Evolutionary conservation across 2,113 vertebrate genomes (phyloP), one percentile per base, ranked within the genome.

Genomic region (Heterotilapia buettikoferi): DNA sequence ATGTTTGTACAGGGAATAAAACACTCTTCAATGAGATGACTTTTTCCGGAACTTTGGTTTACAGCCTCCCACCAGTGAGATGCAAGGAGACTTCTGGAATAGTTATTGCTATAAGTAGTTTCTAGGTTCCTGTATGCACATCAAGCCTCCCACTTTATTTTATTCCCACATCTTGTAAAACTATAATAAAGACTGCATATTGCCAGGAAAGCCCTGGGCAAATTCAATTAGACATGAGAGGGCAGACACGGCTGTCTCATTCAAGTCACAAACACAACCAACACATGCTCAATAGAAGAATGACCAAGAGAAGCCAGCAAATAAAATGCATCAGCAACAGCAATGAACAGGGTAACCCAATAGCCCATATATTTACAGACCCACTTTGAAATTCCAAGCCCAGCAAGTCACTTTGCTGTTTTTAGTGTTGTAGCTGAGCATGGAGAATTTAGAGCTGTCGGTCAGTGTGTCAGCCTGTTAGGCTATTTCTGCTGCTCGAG

Each of bases 331-430:
- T 63, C 88, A 87, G 87, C 84, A 90, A 88, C 84, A 87, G 86
- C 13, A 61, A 84, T 89, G 36, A 83, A 24, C 86, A 92, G 78
- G 84, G 93, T 93, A 95, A 96, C 92, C 83, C 88, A 92, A 93
- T 88, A 93, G 92, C 81, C 84, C 84, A 78, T 92, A 92, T 92
- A 93, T 94, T 94, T 93, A 93, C 80, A 88, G 89, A 85, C 31
- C 61, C 80, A 82, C 92, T 93, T 93, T 92, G 76, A 93, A 92
- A 95, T 91, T 88, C 88, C 91, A 89, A 86, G 86, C 29, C 50
- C 45, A 66, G 83, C 7, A 56, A 93, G 92, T 93, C 93, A 95
- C 84, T 84, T 81, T 81, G 90, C 94, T 92, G 87, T 91, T 94
- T 95, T 93, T 92, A 94, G 91, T 68, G 88, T 66, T 76, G 85